These are phyloP conservation scores for Cryptoleucopteryx plumbea DNA, from an alignment of 2,113 vertebrate genomes.

Conservation along the genomic window DNA sequence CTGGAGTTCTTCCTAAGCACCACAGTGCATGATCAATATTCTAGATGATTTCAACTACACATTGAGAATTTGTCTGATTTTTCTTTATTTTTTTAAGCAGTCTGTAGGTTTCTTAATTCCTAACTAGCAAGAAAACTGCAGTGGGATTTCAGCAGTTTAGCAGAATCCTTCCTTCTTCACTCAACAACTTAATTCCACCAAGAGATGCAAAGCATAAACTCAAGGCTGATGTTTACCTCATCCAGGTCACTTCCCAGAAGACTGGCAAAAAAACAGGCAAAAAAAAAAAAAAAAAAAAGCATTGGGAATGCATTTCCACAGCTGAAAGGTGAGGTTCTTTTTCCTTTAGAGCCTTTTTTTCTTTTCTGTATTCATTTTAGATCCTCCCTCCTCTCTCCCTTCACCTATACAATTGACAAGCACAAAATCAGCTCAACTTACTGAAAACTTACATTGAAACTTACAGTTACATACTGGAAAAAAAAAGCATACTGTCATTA, in stretches of 20 bases:
- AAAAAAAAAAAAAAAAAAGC: not conserved
- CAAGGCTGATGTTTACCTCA: not conserved
- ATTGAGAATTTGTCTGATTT: not conserved
- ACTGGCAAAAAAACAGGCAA: not conserved
- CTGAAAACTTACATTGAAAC: not conserved
- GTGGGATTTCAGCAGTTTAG: not conserved
- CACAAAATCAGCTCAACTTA: not conserved
- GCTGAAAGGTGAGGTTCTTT: not conserved
- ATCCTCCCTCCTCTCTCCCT: not conserved
- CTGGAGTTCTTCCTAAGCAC: not conserved
- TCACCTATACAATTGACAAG: not conserved
- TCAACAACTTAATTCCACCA: not conserved
- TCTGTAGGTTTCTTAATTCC: not conserved
- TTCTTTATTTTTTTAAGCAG: not conserved
- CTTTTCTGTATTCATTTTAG: not conserved
- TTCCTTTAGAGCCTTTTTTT: not conserved
- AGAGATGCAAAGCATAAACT: not conserved
- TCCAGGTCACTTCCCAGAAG: not conserved
- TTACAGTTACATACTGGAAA: not conserved
- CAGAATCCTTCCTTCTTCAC: not conserved
- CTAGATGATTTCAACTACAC: not conserved
- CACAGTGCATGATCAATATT: not conserved
- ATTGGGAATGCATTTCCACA: not conserved
- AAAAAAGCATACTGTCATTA: not conserved
- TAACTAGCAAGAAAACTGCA: not conserved